Evolutionary conservation across 2,113 vertebrate species (phyloP).

Genomic region (Danio rerio): GRCz12tu NC_133200.1:25004501-25005000

Average conservation of each 20-base stretch:
- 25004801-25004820: slow-evolving; percentile 29
- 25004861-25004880: slow-evolving; percentile 19
- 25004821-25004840: slow-evolving; percentile 10
- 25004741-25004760: slow-evolving; percentile 47
- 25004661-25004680: slow-evolving; percentile 67
- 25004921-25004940: slow-evolving; percentile 50
- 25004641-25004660: slow-evolving; percentile 72
- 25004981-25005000: slow-evolving; percentile 58
- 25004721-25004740: slow-evolving; percentile 66
- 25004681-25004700: slow-evolving; percentile 72
- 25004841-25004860: not conserved
- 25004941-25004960: slow-evolving; percentile 58
- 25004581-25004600: slow-evolving; percentile 34
- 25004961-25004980: slow-evolving; percentile 67
- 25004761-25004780: slow-evolving; percentile 22
- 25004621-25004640: slow-evolving; percentile 73
- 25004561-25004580: slow-evolving; percentile 63
- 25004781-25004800: not conserved
- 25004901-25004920: slow-evolving; percentile 63
- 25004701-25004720: slow-evolving; percentile 68
- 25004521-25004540: slow-evolving; percentile 63
- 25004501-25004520: slow-evolving; percentile 55
- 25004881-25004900: slow-evolving; percentile 50
- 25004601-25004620: slow-evolving; percentile 63
- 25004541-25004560: slow-evolving; percentile 65